Evolutionary conservation across 2,113 vertebrate genomes (phyloP), one percentile per base, ranked within the genome.

Genomic region (Mormoops blainvillei): DNA sequence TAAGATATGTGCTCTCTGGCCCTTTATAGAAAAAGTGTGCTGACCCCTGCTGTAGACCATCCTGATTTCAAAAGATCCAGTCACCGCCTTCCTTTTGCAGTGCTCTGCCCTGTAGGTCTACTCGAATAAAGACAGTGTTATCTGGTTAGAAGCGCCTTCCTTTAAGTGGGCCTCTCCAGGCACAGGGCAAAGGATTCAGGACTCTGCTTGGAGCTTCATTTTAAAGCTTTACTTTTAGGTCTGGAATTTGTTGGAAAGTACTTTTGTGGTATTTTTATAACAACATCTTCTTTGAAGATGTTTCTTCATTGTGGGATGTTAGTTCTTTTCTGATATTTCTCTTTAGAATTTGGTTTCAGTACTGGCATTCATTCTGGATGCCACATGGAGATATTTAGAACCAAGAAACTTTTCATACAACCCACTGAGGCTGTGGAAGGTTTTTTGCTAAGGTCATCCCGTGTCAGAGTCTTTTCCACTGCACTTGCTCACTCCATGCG

Each of bases 181-280:
- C 96, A 94, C 87, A 97, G 76, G 95, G 94, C 91, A 90, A 86
- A 87, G 78, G 43, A 97, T 73, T 94, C 97, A 92, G 80, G 58
- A 56, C 68, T 85, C 65, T 92, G 83, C 95, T 94, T 96, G 96
- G 91, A 97, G 91, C 89, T 89, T 98, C 97, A 96, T 97, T 97
- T 97, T 97, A 98, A 98, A 98, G 96, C 97, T 98, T 98, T 98
- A 98, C 98, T 95, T 97, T 98, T 97, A 97, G 97, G 95, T 97
- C 98, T 98, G 98, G 97, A 98, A 98, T 96, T 96, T 94, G 87
- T 96, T 98, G 97, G 97, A 97, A 98, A 68, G 63, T 96, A 96
- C 97, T 98, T 97, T 92, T 98, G 97, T 96, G 97, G 97, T 98
- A 97, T 97, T 98, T 98, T 98, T 98, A 97, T 97, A 98, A 98